Evolutionary conservation across 1,140 invertebrate genomes (phyloP).

Genomic region (Marisa cornuarietis): DNA sequence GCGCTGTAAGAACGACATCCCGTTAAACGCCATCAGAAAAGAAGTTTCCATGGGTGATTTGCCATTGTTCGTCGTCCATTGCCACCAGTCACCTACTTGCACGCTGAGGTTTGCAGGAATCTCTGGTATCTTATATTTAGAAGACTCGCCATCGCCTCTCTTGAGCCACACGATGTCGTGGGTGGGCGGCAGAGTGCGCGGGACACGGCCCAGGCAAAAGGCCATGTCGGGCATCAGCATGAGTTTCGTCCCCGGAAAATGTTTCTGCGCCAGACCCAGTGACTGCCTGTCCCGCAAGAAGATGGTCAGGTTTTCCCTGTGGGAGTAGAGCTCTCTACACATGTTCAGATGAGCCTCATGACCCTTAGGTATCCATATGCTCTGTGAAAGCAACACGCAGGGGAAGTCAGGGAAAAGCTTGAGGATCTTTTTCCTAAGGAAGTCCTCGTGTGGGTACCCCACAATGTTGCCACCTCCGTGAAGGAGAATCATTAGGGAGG

Average conservation of each 20-base stretch:
- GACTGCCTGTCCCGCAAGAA: slow-evolving; percentile 35
- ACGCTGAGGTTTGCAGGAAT: slow-evolving; percentile 14
- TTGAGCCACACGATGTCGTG: slow-evolving; percentile 29
- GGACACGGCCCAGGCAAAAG: slow-evolving; percentile 15
- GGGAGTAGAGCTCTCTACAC: slow-evolving; percentile 13
- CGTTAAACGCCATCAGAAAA: slow-evolving; percentile 6
- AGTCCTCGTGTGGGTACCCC: slow-evolving; percentile 22
- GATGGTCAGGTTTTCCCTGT: slow-evolving; percentile 29
- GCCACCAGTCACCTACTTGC: slow-evolving; percentile 11
- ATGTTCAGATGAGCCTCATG: neutral
- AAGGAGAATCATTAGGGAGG: slow-evolving; percentile 28
- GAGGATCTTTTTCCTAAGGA: slow-evolving; percentile 6
- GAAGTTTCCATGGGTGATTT: slow-evolving; percentile 3
- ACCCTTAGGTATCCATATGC: slow-evolving; percentile 13
- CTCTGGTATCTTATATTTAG: neutral
- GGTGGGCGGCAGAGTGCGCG: slow-evolving; percentile 10
- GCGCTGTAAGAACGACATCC: slow-evolving; percentile 21
- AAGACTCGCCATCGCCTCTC: slow-evolving; percentile 19
- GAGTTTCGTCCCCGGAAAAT: slow-evolving; percentile 17
- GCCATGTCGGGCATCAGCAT: slow-evolving; percentile 33
- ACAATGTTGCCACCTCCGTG: slow-evolving; percentile 38
- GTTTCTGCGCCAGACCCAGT: slow-evolving; percentile 17
- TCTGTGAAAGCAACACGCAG: slow-evolving; percentile 29
- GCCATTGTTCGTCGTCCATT: slow-evolving; percentile 6
- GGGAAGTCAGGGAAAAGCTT: slow-evolving; percentile 17